Evolutionary conservation across 2,888 invertebrate genomes (phyloP), one percentile per base, ranked within the genome.

Genomic region (Venusia cambrica): DNA sequence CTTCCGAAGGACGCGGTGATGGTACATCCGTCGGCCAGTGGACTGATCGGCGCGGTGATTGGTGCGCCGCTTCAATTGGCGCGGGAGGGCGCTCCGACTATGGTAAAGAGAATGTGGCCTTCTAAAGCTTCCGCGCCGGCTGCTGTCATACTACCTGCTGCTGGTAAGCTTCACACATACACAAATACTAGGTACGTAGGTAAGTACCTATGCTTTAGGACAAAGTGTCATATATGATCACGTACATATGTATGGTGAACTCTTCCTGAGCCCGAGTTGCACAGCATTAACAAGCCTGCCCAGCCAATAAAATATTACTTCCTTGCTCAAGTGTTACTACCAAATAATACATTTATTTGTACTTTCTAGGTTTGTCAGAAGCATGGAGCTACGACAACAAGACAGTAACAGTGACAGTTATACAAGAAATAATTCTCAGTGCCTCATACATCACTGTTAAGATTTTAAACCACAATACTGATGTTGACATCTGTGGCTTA

Each of bases 91-190:
- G 78, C 78, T n/a, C 75, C 74, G 2, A 54, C 62, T 2, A 60
- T 87, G 35, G 71, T 79, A 1, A 83, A 74, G 39, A 67, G 84
- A 2, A 79, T 87, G 80, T 87, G 85, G 87, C 85, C 85, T 0
- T 83, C 84, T 0, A 84, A 79, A 43, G 65, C 73, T 0, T 78
- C 83, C 0, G 74, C 87, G 0, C 81, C 83, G 0, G 77, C 81
- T 21, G 84, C 87, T 46, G 69, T 87, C 6, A 74, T 84, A 42
- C 37, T 87, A 31, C 79, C 83, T 3, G 83, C 79, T 40, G 72
- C 79, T 54, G 83, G 87, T 85, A 54, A 51, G 38, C 18, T 25
- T n/a, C n/a, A n/a, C n/a, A n/a, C n/a, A n/a, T n/a, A n/a, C n/a
- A n/a, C n/a, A n/a, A n/a, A n/a, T n/a, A n/a, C n/a, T n/a, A n/a